These are phyloP conservation scores for Phoxinus phoxinus DNA, from an alignment of 2,113 vertebrate species.

Conservation along the genomic window DNA sequence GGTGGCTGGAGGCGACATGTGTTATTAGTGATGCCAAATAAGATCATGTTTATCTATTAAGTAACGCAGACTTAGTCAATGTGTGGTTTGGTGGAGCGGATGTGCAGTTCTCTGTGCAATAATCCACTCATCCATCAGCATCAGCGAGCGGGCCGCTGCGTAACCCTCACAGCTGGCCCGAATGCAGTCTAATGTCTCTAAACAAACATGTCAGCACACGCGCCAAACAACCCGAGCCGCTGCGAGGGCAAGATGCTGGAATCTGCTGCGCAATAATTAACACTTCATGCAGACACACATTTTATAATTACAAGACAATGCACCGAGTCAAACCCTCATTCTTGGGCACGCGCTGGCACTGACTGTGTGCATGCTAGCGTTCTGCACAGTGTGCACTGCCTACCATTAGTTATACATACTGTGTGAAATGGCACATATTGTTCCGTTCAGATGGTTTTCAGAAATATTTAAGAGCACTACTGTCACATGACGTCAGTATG, in stretches of 20 bases:
- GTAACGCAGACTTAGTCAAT: neutral
- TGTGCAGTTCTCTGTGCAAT: neutral
- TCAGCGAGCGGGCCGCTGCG: constrained; percentile 32
- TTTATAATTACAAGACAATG: neutral
- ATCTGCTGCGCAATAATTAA: constrained; percentile 26
- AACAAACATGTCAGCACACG: constrained; percentile 60
- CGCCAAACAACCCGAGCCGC: constrained; percentile 42
- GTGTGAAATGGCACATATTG: neutral
- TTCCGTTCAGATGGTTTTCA: neutral
- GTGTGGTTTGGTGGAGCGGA: neutral
- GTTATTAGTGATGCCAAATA: neutral
- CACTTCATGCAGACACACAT: constrained; percentile 25
- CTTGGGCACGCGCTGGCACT: neutral
- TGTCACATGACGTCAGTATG: neutral
- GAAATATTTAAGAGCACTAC: neutral
- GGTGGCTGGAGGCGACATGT: neutral
- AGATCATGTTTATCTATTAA: neutral
- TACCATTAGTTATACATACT: neutral
- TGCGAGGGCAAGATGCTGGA: constrained; percentile 26
- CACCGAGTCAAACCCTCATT: neutral
- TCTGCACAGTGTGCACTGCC: neutral
- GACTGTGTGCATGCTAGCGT: neutral
- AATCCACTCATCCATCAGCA: constrained; percentile 51
- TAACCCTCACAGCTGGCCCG: constrained; percentile 46
- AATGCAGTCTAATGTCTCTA: constrained; percentile 61